phyloP scores from a whole-genome alignment of 2,797 vertebrate genomes.

The Argentina silus region DNA sequence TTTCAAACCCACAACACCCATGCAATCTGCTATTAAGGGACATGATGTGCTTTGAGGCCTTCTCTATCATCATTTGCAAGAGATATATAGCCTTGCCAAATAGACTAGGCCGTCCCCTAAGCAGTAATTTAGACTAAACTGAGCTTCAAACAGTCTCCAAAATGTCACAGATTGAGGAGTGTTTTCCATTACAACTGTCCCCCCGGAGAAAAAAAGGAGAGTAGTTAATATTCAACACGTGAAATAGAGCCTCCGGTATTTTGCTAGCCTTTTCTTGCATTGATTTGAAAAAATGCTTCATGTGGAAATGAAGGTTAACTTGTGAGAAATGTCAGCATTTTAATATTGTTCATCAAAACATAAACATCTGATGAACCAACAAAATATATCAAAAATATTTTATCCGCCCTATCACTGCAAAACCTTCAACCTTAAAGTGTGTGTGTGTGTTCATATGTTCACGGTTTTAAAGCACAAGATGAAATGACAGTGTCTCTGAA shows the following conservation, averaged over 20 bases:
- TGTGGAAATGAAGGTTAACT: constrained; percentile 56
- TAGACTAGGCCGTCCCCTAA: constrained; percentile 39
- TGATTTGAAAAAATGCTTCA: constrained; percentile 52
- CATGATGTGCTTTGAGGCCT: constrained; percentile 58
- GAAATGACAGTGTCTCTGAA: background rate
- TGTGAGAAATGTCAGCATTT: constrained; percentile 58
- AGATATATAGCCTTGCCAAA: constrained; percentile 53
- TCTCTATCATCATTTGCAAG: constrained; percentile 55
- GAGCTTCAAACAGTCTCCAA: constrained; percentile 53
- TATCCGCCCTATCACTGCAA: no score
- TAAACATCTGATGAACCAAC: constrained; percentile 25
- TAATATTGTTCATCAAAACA: constrained; percentile 48
- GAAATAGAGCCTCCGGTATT: constrained; percentile 43
- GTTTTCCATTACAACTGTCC: constrained; percentile 41
- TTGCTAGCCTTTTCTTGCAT: constrained; percentile 41
- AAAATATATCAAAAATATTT: no score
- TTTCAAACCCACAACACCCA: constrained; percentile 41
- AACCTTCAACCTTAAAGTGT: background rate
- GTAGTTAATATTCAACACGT: constrained; percentile 48
- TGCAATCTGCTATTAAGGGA: constrained; percentile 60
- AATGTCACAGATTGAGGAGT: constrained; percentile 51
- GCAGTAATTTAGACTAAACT: constrained; percentile 53
- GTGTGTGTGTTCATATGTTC: background rate
- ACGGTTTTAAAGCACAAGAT: background rate
- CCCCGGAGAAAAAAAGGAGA: constrained; percentile 30